Percentiles rank a stretch among this genome's conserved stretches.
These are phyloP conservation scores for Blastobasis adustella DNA, from an alignment of 2,888 invertebrate genomes.

Conservation along the genomic window DNA sequence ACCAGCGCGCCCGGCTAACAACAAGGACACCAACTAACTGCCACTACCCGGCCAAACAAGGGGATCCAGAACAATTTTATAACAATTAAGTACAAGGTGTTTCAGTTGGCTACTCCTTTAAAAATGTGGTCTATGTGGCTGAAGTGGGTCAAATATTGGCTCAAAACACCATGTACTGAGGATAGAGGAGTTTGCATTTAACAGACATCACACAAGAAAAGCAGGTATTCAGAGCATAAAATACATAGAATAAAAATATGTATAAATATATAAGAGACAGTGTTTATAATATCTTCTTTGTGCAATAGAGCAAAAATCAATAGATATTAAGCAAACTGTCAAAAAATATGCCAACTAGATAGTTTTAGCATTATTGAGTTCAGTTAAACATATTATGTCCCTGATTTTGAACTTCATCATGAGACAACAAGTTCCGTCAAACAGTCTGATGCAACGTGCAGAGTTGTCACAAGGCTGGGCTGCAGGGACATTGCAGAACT, in stretches of 20 bases:
- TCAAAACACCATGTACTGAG: constrained; percentile 15
- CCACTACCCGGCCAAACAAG: constrained; percentile 36
- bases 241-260: constrained; percentile 2
- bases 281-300: not conserved
- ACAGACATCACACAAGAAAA: not conserved
- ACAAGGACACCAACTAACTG: constrained; percentile 5
- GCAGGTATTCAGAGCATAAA: constrained; percentile 1
- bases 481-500: too few species aligned
- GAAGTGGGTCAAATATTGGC: not conserved
- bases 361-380: too few species aligned
- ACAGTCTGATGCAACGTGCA: too few species aligned
- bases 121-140: not conserved
- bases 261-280: not conserved
- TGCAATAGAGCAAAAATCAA: not conserved
- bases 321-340: not conserved
- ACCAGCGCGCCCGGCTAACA: too few species aligned
- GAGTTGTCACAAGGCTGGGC: too few species aligned
- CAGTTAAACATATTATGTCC: too few species aligned
- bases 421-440: too few species aligned
- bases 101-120: not conserved
- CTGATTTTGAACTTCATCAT: too few species aligned
- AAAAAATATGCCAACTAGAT: too few species aligned
- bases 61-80: constrained; percentile 68
- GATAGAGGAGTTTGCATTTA: constrained; percentile 40
- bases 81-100: constrained; percentile 14